These are phyloP conservation scores for Troilus luridus DNA, from an alignment of 2,888 invertebrate genomes.

Conservation along the genomic window DNA sequence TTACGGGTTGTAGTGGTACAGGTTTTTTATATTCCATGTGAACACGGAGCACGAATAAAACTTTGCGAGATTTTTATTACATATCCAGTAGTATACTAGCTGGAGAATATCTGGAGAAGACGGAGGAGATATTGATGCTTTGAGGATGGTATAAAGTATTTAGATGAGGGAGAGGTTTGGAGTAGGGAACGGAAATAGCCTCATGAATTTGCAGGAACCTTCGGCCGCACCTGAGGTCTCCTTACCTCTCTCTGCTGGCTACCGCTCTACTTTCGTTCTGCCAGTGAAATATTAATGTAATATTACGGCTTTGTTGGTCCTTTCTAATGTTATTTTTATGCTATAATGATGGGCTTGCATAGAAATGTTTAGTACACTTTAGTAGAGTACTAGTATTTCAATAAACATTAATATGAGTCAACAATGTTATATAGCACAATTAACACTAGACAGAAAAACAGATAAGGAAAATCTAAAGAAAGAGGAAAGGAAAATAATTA, in stretches of 20 bases:
- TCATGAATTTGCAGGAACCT: conserved; percentile 33
- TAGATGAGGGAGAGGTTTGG: conserved; percentile 11
- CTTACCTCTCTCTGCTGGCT: background rate
- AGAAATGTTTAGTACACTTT: background rate
- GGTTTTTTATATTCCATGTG: too few relatives aligned
- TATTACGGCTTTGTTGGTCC: background rate
- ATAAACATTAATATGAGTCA: too few relatives aligned
- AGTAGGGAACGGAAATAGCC: conserved; percentile 35
- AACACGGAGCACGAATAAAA: background rate
- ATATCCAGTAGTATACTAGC: background rate
- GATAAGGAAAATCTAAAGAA: too few relatives aligned
- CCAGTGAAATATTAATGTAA: background rate
- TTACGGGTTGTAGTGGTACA: too few relatives aligned
- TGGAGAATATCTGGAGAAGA: background rate
- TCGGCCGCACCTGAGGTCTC: conserved; percentile 22
- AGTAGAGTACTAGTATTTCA: too few relatives aligned
- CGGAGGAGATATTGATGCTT: conserved; percentile 22
- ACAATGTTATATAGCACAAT: too few relatives aligned
- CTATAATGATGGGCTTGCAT: background rate
- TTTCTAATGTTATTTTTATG: background rate
- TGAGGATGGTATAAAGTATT: conserved; percentile 15
- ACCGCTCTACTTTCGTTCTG: background rate
- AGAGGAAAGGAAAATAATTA: too few relatives aligned
- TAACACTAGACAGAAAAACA: too few relatives aligned
- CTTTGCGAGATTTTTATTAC: background rate